Conservation (phyloP, 1,140 invertebrate genomes). For the Vanessa tameamea region DNA sequence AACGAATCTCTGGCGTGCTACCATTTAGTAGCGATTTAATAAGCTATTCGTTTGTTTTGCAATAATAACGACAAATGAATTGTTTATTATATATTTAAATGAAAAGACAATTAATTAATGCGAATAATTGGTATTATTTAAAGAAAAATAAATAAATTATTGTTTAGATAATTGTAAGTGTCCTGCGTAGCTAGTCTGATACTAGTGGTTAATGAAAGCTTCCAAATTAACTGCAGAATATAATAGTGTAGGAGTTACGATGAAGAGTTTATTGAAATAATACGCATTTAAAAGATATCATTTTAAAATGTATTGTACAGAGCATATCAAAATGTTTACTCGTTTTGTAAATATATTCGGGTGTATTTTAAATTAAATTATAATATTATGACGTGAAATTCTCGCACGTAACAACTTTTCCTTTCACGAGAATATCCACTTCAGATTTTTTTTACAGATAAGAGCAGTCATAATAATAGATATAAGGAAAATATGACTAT, state of each 20-base stretch:
- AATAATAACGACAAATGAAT: slow-evolving; percentile 14
- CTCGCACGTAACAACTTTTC: not conserved
- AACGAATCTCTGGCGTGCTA: slow-evolving; percentile 28
- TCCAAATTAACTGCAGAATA: slow-evolving; percentile 39
- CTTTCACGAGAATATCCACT: not conserved
- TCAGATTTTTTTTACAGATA: not conserved
- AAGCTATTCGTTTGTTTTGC: slow-evolving; percentile 12
- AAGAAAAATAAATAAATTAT: slow-evolving; percentile 19
- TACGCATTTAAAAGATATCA: slow-evolving; percentile 48
- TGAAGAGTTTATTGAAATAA: slow-evolving; percentile 26
- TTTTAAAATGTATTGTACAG: slow-evolving; percentile 60
- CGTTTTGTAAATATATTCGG: slow-evolving; percentile 71
- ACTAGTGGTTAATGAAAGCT: slow-evolving; percentile 49
- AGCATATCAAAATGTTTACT: slow-evolving; percentile 69
- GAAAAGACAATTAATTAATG: slow-evolving; percentile 38
- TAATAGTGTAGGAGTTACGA: slow-evolving; percentile 19
- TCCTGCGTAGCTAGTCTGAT: slow-evolving; percentile 55
- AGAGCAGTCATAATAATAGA: slow-evolving; percentile 3
- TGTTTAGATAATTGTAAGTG: slow-evolving; percentile 28
- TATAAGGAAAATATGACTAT: slow-evolving; percentile 17
- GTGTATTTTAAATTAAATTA: slow-evolving; percentile 14
- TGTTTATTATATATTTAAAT: slow-evolving; percentile 16
- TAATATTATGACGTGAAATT: not conserved
- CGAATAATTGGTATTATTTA: slow-evolving; percentile 31
- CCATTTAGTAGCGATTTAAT: slow-evolving; percentile 3